Percentiles rank a stretch among this genome's conserved stretches.
phyloP scores from a whole-genome alignment of 2,888 invertebrate genomes.

The Hesperia comma region DNA sequence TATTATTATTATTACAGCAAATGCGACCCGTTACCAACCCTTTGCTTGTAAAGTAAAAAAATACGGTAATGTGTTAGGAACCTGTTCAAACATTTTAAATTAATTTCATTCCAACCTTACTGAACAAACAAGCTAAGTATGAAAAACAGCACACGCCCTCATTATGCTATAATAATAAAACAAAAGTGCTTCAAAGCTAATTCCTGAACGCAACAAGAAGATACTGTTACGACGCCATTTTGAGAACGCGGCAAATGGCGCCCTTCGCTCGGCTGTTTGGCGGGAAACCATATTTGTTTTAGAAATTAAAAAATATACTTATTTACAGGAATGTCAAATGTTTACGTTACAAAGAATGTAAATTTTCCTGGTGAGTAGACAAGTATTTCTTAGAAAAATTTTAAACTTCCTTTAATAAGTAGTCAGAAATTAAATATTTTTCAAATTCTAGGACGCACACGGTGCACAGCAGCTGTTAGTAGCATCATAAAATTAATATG shows the following conservation, averaged over 20 bases:
- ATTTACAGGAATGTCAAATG: conserved; percentile 9
- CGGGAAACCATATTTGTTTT: conserved; percentile 50
- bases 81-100: conserved; percentile 14
- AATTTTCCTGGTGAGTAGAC: too few species aligned
- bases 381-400: too few species aligned
- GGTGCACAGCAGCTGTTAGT: too few species aligned
- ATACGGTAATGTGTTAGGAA: conserved; percentile 6
- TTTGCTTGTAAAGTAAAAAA: conserved; percentile 1
- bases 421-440: too few species aligned
- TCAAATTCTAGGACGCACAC: too few species aligned
- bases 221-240: conserved; percentile 57
- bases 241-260: conserved; percentile 53
- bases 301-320: conserved; percentile 45
- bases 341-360: too few species aligned
- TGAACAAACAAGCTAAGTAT: conserved; percentile 33
- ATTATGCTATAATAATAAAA: conserved; percentile 42
- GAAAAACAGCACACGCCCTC: conserved; percentile 34
- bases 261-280: conserved; percentile 44
- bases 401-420: too few species aligned
- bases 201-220: conserved; percentile 51
- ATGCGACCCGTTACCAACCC: not conserved
- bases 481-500: too few species aligned
- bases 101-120: conserved; percentile 25
- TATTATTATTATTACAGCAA: too few species aligned
- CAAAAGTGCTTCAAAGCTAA: conserved; percentile 50